Base-by-base conservation (phyloP, 2,888 invertebrate species). In the Eudasyphora cyanicolor region DNA sequence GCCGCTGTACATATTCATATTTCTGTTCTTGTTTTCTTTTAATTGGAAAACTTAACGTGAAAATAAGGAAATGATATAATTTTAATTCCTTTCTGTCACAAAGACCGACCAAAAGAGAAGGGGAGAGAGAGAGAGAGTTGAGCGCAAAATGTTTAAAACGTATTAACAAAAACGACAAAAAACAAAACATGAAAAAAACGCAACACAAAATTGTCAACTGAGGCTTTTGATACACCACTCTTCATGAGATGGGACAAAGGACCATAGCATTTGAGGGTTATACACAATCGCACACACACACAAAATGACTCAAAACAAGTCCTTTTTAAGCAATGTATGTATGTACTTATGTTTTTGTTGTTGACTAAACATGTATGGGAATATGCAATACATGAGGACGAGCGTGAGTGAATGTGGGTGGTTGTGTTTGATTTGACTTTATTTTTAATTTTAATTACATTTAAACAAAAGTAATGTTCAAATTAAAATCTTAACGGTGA, bases 11-110 rank as follows among this genome's bases (percentile, higher is more conserved):
- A 19, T n/a, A 17, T 49, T 49, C 49, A 1, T 24, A 19, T 79
- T 75, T 54, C 64, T 70, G 27, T 54, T n/a, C n/a, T 12, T 42
- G 2, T 67, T 71, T 74, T 76, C 80, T 84, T 83, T 80, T 83
- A 84, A 84, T 84, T 84, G 84, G 84, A 84, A 84, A 84, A 84
- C 81, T 84, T 84, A 84, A 84, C 84, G 57, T 62, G 84, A 84
- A 84, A 84, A 84, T 84, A 84, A 84, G 84, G 84, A 84, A 84
- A 84, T 84, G 84, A 84, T 84, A 84, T 84, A 84, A 84, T 84
- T 84, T 84, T 81, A 84, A 84, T 84, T 84, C 77, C 77, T 84
- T 78, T 81, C 67, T 54, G 75, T 45, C 71, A 78, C 49, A 84
- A 84, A 84, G n/a, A n/a, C n/a, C n/a, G n/a, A n/a, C n/a, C n/a